These are phyloP conservation scores for Suillia variegata DNA, from an alignment of 2,888 invertebrate genomes.

Conservation along the genomic window DNA sequence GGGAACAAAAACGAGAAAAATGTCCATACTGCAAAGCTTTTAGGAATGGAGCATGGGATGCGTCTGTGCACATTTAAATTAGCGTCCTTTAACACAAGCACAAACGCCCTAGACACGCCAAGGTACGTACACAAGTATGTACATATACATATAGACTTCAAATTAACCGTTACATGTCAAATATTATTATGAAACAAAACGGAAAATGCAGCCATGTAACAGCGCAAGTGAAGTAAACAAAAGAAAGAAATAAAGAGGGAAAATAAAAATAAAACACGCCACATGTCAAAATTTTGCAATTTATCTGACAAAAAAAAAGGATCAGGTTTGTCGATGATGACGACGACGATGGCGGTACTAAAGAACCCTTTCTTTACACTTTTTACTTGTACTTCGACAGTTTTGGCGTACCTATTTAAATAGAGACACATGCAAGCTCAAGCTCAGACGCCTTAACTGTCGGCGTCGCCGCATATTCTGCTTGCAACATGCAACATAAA, in stretches of 20 bases:
- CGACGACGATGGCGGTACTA: not conserved
- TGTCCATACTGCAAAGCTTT: too few relatives aligned
- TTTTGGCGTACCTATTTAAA: not conserved
- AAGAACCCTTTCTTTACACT: not conserved
- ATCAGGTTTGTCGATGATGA: not conserved
- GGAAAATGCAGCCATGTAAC: not conserved
- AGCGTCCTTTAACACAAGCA: conserved; percentile 12
- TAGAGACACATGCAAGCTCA: not conserved
- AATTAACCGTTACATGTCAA: conserved; percentile 12
- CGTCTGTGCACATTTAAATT: conserved; percentile 13
- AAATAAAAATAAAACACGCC: not conserved
- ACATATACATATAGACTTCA: not conserved
- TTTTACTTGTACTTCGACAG: not conserved
- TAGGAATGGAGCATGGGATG: not conserved
- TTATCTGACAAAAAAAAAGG: not conserved
- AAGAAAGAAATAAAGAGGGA: too few relatives aligned
- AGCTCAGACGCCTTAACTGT: too few relatives aligned
- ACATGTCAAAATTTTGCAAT: conserved; percentile 1
- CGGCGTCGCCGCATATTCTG: not conserved
- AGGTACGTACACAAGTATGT: not conserved
- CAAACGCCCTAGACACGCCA: conserved; percentile 1
- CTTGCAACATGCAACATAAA: not conserved
- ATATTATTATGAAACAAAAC: conserved; percentile 3
- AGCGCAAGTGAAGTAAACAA: not conserved
- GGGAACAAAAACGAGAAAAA: too few relatives aligned